A percentile compares a stretch with the other conserved stretches of the same genome.
Evolutionary conservation across 64 coral and sea anemone genomes (phyloP).

Genomic region (Dendronephthya gigantea): DNA sequence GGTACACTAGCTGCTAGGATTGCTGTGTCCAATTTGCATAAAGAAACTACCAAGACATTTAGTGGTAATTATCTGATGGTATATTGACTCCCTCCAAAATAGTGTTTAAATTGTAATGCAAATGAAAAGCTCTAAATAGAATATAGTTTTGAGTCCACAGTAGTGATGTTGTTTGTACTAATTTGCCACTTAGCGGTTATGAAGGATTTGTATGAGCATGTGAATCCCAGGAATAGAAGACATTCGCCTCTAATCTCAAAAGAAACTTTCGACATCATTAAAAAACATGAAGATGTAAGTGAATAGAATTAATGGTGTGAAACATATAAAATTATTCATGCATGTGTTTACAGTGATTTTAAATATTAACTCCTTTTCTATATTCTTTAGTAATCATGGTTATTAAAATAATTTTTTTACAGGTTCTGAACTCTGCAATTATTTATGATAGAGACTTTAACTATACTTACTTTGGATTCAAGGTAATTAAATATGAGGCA

Average conservation of each 20-base stretch:
- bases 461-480: slow-evolving; percentile 97
- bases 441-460: slow-evolving; percentile 96
- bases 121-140: too few relatives aligned
- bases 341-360: too few relatives aligned
- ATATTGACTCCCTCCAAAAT: too few relatives aligned
- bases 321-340: too few relatives aligned
- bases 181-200: slow-evolving; percentile 69
- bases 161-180: background rate
- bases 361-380: too few relatives aligned
- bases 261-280: slow-evolving; percentile 54
- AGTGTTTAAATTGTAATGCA: too few relatives aligned
- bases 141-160: too few relatives aligned
- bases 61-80: too few relatives aligned
- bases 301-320: background rate
- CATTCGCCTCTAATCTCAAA: slow-evolving; percentile 82
- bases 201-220: slow-evolving; percentile 75
- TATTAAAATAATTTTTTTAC: background rate
- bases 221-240: slow-evolving; percentile 79
- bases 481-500: slow-evolving; percentile 37
- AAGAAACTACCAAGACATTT: slow-evolving; percentile 88
- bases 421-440: slow-evolving; percentile 78
- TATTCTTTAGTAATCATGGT: background rate
- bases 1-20: slow-evolving; percentile 77
- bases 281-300: slow-evolving; percentile 79
- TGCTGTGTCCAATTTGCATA: slow-evolving; percentile 96